Evolutionary conservation across 2,888 invertebrate genomes (phyloP), one percentile per base, ranked within the genome.

Genomic region (Tetropium fuscum): DNA sequence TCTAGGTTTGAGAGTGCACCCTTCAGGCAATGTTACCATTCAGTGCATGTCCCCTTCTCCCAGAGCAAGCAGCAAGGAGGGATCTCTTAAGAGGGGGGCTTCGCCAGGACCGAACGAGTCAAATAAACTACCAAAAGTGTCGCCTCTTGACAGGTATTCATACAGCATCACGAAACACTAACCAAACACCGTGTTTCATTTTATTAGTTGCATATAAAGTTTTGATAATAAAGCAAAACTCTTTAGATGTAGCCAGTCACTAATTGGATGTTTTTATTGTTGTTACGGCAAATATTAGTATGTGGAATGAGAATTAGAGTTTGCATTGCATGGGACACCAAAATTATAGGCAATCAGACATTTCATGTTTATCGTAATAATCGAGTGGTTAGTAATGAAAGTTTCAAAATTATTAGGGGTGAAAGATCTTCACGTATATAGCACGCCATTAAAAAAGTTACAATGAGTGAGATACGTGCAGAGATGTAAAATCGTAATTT

Each of bases 41-140:
- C 79, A 80, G 72, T 79, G 80, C 74, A 77, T 80, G 78, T 79
- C 81, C 66, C 79, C 80, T 53, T 78, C 79, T 55, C 72, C 74
- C 58, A 77, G 81, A 79, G 82, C 80, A 81, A 83, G 82, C 81
- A 83, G 83, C 81, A 81, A 80, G 80, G 83, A 83, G 74, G 81
- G 82, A 69, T 82, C 82, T 47, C 76, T 83, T 64, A 83, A 83
- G 75, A 76, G 82, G 73, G 80, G 79, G 60, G 78, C 78, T 19
- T 80, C 80, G 49, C 80, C 81, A 48, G 79, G 78, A 67, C 77
- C 79, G 49, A 76, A 78, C 63, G 81, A 81, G 68, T 72, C 76
- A 66, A 76, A 78, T 77, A 81, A 81, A 71, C 78, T 79, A 73
- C 79, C 78, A 70, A 82, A 80, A 78, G 77, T 81, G 68, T 80